Base-by-base conservation (phyloP, 2,888 invertebrate species). In the Andrena hattorfiana region DNA sequence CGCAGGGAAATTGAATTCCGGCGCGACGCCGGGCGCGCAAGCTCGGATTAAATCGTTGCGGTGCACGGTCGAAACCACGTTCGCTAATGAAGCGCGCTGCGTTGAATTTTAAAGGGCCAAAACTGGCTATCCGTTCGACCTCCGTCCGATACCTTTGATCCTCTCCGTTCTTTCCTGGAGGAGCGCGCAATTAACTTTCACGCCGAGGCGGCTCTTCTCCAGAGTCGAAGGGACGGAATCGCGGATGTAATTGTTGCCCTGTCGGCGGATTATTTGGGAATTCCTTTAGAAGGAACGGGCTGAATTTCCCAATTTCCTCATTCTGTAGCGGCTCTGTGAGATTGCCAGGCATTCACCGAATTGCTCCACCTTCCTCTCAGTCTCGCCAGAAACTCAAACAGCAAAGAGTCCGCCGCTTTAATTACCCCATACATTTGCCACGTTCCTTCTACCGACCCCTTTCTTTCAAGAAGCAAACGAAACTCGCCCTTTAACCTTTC, bases 1-100 rank as follows among this genome's bases (percentile, higher is more conserved):
- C 89, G 77, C 85, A 85, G 83, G 88, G 86, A 90, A 91, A 92
- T 91, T 90, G 87, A 91, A 92, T 92, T 92, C 91, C 88, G 89
- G 77, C 85, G 66, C 63, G 80, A 48, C 75, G 48, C 42, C 49
- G 54, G 66, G 74, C 71, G 82, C 84, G 85, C 80, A 81, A 85
- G 88, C 86, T 89, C 88, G 91, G 85, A 90, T 92, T 92, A 92
- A 92, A 92, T 90, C 90, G 89, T 90, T 91, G 91, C 84, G 92
- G 90, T 86, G 84, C 82, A 81, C 81, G 85, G 59, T 60, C 60
- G 80, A 81, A 81, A 85, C 88, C 89, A 81, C 86, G 86, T 83
- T 82, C 87, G 75, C 87, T 89, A 90, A 92, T 90, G 88, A 90
- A 90, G 87, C 85, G 85, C 83, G 87, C 88, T 86, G 81, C 85